Evolutionary conservation across 2,888 invertebrate species (phyloP).

Genomic region (Nephrotoma appendiculata): DNA sequence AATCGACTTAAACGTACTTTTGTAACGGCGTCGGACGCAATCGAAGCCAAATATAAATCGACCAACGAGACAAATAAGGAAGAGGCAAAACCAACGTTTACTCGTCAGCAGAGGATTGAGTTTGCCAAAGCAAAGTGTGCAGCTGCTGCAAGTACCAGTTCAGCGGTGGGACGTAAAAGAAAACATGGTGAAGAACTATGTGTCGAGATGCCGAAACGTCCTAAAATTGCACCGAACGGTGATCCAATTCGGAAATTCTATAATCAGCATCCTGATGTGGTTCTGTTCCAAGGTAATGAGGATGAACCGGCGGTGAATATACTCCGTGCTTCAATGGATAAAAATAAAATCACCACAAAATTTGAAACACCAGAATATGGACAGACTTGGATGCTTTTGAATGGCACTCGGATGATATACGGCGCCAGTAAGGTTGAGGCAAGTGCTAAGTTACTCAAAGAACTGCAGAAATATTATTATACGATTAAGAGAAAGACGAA

Average conservation of each 20-base stretch:
- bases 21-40: constrained; percentile 62
- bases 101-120: not conserved
- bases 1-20: constrained; percentile 57
- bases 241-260: not conserved
- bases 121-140: not conserved
- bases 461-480: constrained; percentile 34
- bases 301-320: not conserved
- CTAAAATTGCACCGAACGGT: not conserved
- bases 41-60: constrained; percentile 47
- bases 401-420: not conserved
- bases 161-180: not conserved
- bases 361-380: not conserved
- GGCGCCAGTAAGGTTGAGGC: not conserved
- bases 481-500: constrained; percentile 34
- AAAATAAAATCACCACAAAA: not conserved
- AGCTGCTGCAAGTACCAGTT: not conserved
- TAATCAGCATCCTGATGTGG: not conserved
- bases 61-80: not conserved
- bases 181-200: not conserved
- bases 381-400: not conserved
- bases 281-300: not conserved
- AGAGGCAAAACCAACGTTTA: not conserved
- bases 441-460: constrained; percentile 10
- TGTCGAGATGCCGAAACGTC: not conserved
- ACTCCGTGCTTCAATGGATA: not conserved